Conservation (phyloP, 2,113 vertebrate species). For the Sturnira hondurensis region DNA sequence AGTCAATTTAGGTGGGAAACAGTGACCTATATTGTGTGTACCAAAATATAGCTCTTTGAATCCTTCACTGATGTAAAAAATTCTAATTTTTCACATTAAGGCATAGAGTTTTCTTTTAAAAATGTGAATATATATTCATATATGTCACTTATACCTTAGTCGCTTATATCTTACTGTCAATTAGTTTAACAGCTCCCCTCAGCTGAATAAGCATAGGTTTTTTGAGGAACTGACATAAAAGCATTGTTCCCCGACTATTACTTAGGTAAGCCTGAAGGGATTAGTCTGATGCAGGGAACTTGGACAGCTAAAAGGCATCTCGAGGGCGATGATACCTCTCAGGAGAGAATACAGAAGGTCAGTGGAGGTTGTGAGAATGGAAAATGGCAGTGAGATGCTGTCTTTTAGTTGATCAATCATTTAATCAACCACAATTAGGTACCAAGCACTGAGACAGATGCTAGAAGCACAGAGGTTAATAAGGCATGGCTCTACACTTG, state of each 20-base stretch:
- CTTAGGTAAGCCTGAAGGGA: background rate
- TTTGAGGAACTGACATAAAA: slow-evolving; percentile 9
- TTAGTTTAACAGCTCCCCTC: background rate
- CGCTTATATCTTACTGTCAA: background rate
- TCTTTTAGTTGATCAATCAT: background rate
- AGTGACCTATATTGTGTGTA: background rate
- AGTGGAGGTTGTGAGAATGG: background rate
- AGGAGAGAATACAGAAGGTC: background rate
- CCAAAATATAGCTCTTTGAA: background rate
- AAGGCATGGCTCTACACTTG: background rate
- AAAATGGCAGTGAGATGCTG: background rate
- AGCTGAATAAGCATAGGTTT: background rate
- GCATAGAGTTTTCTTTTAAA: background rate
- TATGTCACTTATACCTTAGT: background rate
- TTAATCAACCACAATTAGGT: background rate
- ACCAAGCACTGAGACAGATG: background rate
- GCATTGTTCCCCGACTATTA: background rate
- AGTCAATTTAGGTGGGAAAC: background rate
- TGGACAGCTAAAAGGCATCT: background rate
- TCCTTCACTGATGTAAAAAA: background rate
- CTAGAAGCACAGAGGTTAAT: background rate
- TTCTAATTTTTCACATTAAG: background rate
- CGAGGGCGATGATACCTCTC: background rate
- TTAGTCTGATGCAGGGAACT: background rate
- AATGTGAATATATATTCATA: background rate